Base-by-base conservation (phyloP, 2,797 vertebrate species). In the Tiaroga cobitis region DNA sequence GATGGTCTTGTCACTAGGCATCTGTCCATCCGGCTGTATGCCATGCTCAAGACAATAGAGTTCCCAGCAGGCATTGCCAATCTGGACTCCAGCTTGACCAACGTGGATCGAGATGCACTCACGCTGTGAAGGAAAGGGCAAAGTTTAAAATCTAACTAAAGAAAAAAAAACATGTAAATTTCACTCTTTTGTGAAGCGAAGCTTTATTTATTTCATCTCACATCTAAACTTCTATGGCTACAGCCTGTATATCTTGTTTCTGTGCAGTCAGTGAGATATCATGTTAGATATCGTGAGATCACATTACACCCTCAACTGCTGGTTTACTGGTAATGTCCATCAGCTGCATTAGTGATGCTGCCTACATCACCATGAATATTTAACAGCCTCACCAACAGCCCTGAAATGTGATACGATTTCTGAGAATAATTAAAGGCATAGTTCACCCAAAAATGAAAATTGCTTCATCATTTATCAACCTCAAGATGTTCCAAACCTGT, bases 101-200 rank as follows among this genome's bases (percentile, higher is more conserved):
- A 94, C 90, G 2, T 94, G 94, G 89, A 93, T 82, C 32, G 93
- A 95, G 88, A 94, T 93, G 81, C 92, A 93, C 86, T 94, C 94
- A 81, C 76, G 88, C 93, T 93, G 88, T 51, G 24, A 70, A 70
- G 41, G 21, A 68, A 80, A 81, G 15, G 29, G 65, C 43, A 49
- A 32, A 39, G 32, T 81, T 56, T 26, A 43, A 63, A 79, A 19
- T 63, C 76, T 19, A 43, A 76, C 11, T 4, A 56, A 56, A 76
- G 9, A 15, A 34, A 4, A 34, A 4, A 49, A 54, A 13, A 6
- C 29, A 54, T 34, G 11, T 32, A 80, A 32, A 49, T 32, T 24
- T 41, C 32, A 8, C 46, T 74, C 16, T 6, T 8, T 32, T 32
- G 46, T 34, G 11, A 26, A 78, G 11, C 18, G 3, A 56, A 41